phyloP scores from a whole-genome alignment of 2,113 vertebrate species.

The Microtus oregoni region DNA sequence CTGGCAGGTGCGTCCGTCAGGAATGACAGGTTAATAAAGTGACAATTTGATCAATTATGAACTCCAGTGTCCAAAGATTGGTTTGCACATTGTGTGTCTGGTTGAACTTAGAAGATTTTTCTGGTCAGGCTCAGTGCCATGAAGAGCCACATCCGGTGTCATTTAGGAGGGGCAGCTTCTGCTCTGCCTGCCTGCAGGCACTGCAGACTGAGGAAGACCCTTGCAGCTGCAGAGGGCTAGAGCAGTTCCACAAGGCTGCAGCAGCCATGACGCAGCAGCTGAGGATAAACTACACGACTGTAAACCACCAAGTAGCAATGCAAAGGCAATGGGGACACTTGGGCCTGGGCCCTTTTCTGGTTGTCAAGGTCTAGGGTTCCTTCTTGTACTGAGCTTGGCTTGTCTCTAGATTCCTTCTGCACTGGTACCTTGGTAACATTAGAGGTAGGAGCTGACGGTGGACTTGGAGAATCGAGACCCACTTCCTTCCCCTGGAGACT shows the following conservation, averaged over 20 bases:
- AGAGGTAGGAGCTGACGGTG: conserved; percentile 84
- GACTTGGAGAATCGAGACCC: conserved; percentile 82
- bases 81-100: conserved; percentile 52
- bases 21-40: conserved; percentile 71
- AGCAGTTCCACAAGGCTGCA: conserved; percentile 66
- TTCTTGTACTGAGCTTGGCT: conserved; percentile 22
- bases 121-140: conserved; percentile 63
- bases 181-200: conserved; percentile 49
- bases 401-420: conserved; percentile 70
- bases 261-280: conserved; percentile 30
- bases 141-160: conserved; percentile 65
- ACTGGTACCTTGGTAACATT: conserved; percentile 67
- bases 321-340: conserved; percentile 45
- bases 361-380: conserved; percentile 39
- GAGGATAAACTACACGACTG: conserved; percentile 19
- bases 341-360: neutral
- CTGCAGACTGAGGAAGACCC: conserved; percentile 57
- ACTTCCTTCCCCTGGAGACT: conserved; percentile 78
- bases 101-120: conserved; percentile 52
- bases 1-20: conserved; percentile 37
- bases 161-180: conserved; percentile 56
- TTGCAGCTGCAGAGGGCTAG: neutral
- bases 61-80: conserved; percentile 65
- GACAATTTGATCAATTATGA: conserved; percentile 55
- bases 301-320: conserved; percentile 52